A percentile compares a stretch with the other conserved stretches of the same genome.
Evolutionary conservation across 1,140 invertebrate species (phyloP).

Genomic region (Drosophila lowei): DNA sequence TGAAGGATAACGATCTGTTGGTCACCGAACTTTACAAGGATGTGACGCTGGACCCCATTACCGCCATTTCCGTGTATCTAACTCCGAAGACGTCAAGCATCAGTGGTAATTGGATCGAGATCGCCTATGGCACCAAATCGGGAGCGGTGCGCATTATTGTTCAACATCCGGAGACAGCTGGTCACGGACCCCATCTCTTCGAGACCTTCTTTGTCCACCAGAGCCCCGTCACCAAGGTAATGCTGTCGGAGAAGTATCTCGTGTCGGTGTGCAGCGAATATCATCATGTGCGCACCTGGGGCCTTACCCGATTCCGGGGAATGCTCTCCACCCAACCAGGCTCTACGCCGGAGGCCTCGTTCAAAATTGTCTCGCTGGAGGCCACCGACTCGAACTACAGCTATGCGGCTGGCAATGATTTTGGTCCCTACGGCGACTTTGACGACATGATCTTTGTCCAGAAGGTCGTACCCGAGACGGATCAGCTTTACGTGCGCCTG

Average conservation of each 20-base stretch:
- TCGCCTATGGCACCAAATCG: slow-evolving; percentile 98
- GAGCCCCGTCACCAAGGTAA: slow-evolving; percentile 96
- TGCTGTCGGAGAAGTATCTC: slow-evolving; percentile 97
- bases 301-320: slow-evolving; percentile 96
- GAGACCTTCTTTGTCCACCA: slow-evolving; percentile 99
- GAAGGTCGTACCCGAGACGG: slow-evolving; percentile 98
- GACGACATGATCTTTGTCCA: slow-evolving; percentile 99
- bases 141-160: slow-evolving; percentile 98
- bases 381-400: slow-evolving; percentile 90
- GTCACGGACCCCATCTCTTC: slow-evolving; percentile 98
- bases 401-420: slow-evolving; percentile 91
- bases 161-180: slow-evolving; percentile 99
- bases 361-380: slow-evolving; percentile 88
- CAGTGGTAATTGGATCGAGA: slow-evolving; percentile 99
- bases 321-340: slow-evolving; percentile 99
- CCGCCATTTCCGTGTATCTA: slow-evolving; percentile 98
- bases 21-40: slow-evolving; percentile 98
- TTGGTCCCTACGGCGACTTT: slow-evolving; percentile 98
- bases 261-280: slow-evolving; percentile 99
- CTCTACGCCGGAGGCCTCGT: slow-evolving; percentile 97
- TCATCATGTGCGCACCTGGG: slow-evolving; percentile 98
- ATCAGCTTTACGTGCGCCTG: slow-evolving; percentile 95
- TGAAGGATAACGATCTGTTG: slow-evolving; percentile 99
- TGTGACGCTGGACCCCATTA: slow-evolving; percentile 96
- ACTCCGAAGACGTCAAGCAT: slow-evolving; percentile 97